Base-by-base conservation (phyloP, 2,797 vertebrate species). In the Epinephelus malabaricus region DNA sequence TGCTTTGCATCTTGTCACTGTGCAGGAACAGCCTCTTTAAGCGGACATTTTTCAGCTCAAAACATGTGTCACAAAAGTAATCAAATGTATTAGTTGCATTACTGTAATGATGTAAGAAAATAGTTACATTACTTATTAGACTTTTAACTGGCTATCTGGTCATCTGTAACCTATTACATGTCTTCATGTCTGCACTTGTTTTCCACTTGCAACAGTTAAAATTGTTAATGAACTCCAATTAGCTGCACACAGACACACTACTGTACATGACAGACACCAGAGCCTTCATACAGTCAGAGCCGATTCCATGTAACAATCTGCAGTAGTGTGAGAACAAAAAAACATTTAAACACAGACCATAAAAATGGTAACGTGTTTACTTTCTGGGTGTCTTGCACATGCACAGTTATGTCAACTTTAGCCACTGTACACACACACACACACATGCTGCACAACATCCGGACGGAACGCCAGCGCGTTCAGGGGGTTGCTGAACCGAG, bases 131-230 rank as follows among this genome's bases (percentile, higher is more conserved):
- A 43, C 40, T 43, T 43, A 43, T 12, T 43, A 11, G 11, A 43
- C 11, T 43, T 43, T 12, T 10, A 2, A 43, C 2, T 12, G 40
- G 40, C 2, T 43, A 43, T 3, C 40, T 43, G 1, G 40, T 12
- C 2, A 43, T 43, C 40, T 43, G 40, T 43, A 43, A 43, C 40
- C 11, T 11, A 4, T 43, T 12, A 43, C 40, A 12, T 43, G 9
- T 43, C 23, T 73, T 76, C 65, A 45, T 62, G 38, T 78, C 54
- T 78, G 34, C 15, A 27, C 14, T 49, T 63, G 61, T 47, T 69
- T 69, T 51, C 11, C 12, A 34, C 38, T 63, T 47, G 21, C 34
- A 43, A 64, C 19, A 25, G 27, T 55, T 56, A 21, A 55, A 69
- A 62, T 9, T 38, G 6, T 21, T 58, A 53, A 45, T 69, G 2